Evolutionary conservation across 2,888 invertebrate genomes (phyloP).

Genomic region (Craniophora ligustri): DNA sequence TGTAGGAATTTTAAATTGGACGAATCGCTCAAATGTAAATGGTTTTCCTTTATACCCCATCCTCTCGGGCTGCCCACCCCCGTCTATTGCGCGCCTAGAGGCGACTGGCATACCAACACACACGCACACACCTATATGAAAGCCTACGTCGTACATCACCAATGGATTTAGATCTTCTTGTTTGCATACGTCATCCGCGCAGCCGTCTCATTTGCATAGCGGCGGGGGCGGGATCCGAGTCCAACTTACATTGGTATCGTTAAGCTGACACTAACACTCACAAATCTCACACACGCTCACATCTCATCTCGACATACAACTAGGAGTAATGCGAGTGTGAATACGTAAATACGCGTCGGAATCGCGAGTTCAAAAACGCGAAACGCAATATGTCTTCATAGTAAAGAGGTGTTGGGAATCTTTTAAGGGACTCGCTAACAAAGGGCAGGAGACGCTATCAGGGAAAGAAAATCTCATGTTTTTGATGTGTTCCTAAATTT

Average conservation of each 20-base stretch:
- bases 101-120: conserved; percentile 87
- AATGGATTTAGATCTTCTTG: conserved; percentile 74
- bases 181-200: conserved; percentile 80
- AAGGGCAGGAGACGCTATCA: conserved; percentile 77
- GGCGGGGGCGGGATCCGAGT: conserved; percentile 62
- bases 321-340: conserved; percentile 87
- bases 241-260: conserved; percentile 76
- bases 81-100: conserved; percentile 88
- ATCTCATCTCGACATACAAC: conserved; percentile 84
- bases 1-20: conserved; percentile 90
- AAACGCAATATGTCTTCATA: conserved; percentile 88
- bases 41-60: conserved; percentile 89
- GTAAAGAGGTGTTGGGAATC: conserved; percentile 81
- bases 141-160: conserved; percentile 84
- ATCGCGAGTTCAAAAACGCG: conserved; percentile 88
- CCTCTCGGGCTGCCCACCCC: conserved; percentile 86
- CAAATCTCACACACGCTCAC: conserved; percentile 75
- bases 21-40: conserved; percentile 90
- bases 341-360: conserved; percentile 87
- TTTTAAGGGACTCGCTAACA: conserved; percentile 80
- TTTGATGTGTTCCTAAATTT: conserved; percentile 71
- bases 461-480: conserved; percentile 75
- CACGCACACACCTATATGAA: conserved; percentile 77
- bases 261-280: conserved; percentile 79
- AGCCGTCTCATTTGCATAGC: conserved; percentile 72